Percentiles rank a stretch among this genome's conserved stretches.
These are phyloP conservation scores for Deroptyus accipitrinus DNA, from an alignment of 2,113 vertebrate species.

Conservation along the genomic window DNA sequence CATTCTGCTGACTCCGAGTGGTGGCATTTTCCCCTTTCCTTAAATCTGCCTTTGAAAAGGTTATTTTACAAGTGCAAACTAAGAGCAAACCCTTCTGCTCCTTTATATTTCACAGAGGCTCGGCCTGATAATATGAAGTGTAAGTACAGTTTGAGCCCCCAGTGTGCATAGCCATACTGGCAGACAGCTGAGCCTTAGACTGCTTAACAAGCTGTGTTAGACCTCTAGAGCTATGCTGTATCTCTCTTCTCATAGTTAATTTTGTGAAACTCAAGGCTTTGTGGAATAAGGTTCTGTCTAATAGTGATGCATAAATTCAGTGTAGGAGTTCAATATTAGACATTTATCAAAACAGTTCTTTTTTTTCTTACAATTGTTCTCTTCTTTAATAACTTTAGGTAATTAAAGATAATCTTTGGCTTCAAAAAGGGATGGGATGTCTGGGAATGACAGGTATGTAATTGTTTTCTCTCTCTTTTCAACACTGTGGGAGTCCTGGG, in stretches of 20 bases:
- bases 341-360: background rate
- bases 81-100: background rate
- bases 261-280: background rate
- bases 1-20: background rate
- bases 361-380: background rate
- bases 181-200: background rate
- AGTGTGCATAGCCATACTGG: background rate
- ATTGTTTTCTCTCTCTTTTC: background rate
- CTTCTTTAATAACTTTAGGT: conserved; percentile 43
- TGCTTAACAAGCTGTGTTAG: background rate
- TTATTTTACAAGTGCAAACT: background rate
- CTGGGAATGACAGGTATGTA: conserved; percentile 35
- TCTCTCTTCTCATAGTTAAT: background rate
- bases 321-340: fast-evolving
- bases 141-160: background rate
- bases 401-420: background rate
- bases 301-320: background rate
- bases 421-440: background rate
- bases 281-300: background rate
- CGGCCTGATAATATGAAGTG: background rate
- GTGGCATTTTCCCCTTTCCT: background rate
- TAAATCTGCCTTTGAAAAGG: background rate
- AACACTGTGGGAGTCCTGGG: background rate
- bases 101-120: background rate
- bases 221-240: background rate